Evolutionary conservation across 2,113 vertebrate species (phyloP), one percentile per base, ranked within the genome.

Genomic region (Addax nasomaculatus): DNA sequence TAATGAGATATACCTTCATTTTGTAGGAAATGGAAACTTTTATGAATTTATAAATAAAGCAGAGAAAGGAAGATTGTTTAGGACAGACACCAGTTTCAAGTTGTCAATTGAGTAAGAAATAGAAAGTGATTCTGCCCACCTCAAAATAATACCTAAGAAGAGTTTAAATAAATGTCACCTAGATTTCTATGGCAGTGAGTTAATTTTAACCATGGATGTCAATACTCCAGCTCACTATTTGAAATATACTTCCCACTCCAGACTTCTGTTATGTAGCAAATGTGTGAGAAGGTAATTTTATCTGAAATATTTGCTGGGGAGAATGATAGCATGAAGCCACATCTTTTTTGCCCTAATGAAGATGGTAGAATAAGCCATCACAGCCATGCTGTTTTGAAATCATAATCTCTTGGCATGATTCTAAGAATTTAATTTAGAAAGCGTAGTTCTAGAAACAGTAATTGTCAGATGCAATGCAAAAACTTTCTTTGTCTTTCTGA

Each of bases 321-420:
- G 60, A 96, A 95, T 64, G 36, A 15, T 53, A 85, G 39, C 33
- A 43, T 57, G 39, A 64, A 92, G 53, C 4, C 10, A 47, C 14
- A 47, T 23, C 92, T 94, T 85, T 33, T 47, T 85, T 53, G 8
- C 23, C 30, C 25, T 51, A 57, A 76, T 70, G 57, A 79, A 49
- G 62, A 62, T 25, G 6, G 4, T 33, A 30, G n/a, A 73, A 47
- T 76, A 90, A 95, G n/a, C 29, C 67, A 25, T 93, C 30, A 64
- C 14, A 23, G 16, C 8, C 45, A 84, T 47, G 45, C 13, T 96
- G 14, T 60, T 95, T 95, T 92, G 57, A 97, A 96, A 96, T 97
- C 89, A 47, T 43, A 55, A 79, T 86, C 76, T 89, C 84, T 85
- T 89, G 85, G 11, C 47, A 53, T 85, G 62, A 85, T n/a, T 73